Conservation (phyloP, 2,888 invertebrate genomes). For the Deilephila elpenor region DNA sequence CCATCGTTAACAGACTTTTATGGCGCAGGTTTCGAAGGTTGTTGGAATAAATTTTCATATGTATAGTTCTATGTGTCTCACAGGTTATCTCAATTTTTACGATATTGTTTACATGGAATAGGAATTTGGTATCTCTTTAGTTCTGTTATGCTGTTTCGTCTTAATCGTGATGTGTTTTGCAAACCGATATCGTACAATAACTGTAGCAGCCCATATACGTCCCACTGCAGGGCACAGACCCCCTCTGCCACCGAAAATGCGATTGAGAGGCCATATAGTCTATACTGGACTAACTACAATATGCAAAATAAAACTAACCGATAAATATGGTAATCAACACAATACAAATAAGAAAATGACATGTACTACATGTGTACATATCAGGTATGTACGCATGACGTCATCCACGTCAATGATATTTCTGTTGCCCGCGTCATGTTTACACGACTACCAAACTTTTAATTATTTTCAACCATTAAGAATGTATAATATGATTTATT, state of each 20-base stretch:
- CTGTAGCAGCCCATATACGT: too few relatives aligned
- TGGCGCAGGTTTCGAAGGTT: not conserved
- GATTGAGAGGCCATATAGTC: too few relatives aligned
- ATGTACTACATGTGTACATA: not conserved
- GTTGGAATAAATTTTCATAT: not conserved
- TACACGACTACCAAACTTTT: not conserved
- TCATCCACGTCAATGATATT: constrained; percentile 2
- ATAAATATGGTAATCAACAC: not conserved
- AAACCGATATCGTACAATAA: too few relatives aligned
- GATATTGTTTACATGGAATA: too few relatives aligned
- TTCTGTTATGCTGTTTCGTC: too few relatives aligned
- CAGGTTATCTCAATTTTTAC: not conserved
- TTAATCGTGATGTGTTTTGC: too few relatives aligned
- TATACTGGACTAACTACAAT: too few relatives aligned
- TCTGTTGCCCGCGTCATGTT: not conserved
- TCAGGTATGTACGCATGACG: not conserved
- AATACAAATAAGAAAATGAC: not conserved
- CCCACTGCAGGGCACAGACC: too few relatives aligned
- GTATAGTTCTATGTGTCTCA: not conserved
- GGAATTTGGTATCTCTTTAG: too few relatives aligned
- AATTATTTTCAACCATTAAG: not conserved
- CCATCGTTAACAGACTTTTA: constrained; percentile 28
- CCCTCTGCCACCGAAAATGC: too few relatives aligned
- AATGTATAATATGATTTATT: not conserved
- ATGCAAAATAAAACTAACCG: too few relatives aligned